Evolutionary conservation across 1,140 invertebrate genomes (phyloP), one percentile per base, ranked within the genome.

Genomic region (Platyscapa corneri): DNA sequence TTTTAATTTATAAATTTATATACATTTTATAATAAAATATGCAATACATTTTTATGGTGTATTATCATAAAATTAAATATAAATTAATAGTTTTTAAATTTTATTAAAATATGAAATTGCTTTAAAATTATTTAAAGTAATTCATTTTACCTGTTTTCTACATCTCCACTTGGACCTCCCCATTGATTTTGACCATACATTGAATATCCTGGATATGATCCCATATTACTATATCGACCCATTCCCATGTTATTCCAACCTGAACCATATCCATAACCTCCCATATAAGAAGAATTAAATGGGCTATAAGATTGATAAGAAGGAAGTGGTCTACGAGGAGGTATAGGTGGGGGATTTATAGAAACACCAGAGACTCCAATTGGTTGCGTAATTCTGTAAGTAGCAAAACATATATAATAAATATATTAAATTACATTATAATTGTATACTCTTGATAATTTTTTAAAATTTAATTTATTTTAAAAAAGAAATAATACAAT

Each of bases 61-160:
- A n/a, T n/a, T n/a, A n/a, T n/a, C n/a, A n/a, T n/a, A n/a, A n/a
- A n/a, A n/a, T n/a, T n/a, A n/a, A n/a, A n/a, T n/a, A n/a, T n/a
- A n/a, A n/a, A n/a, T n/a, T n/a, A n/a, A n/a, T n/a, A n/a, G n/a
- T n/a, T n/a, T n/a, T n/a, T 46, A 46, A 46, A 46, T 46, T 46
- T 7, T 46, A 7, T 46, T 46, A 7, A 46, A 46, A 46, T 12
- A 46, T 7, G 12, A 12, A 46, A 46, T 46, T 46, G n/a, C 12
- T 46, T 12, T 46, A 46, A 7, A 46, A 46, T 46, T 46, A 46
- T 12, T 7, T 7, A 18, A 6, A 56, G 18, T 10, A 78, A 67
- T 76, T 6, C 56, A 53, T 39, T 37, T 72, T 90, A 95, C 95
- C 95, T 94, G 88, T 94, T 95, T 92, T 95, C 95, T 78, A 95